Percentiles rank a stretch among this genome's conserved stretches.
Evolutionary conservation across 2,888 invertebrate species (phyloP).

Genomic region (Cosmia pyralina): DNA sequence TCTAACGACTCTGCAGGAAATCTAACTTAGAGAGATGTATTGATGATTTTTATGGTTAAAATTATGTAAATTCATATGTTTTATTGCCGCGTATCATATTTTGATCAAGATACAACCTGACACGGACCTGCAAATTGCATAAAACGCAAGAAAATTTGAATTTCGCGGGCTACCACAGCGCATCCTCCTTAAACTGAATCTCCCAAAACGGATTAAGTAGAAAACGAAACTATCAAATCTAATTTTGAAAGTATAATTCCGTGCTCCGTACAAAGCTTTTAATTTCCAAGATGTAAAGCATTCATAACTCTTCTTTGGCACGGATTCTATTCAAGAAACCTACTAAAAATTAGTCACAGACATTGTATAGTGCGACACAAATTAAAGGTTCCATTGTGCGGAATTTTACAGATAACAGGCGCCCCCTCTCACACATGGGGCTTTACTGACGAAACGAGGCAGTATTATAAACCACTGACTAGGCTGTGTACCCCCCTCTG

Average conservation of each 20-base stretch:
- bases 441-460: background rate
- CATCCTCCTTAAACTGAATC: background rate
- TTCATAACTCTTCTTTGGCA: slow-evolving; percentile 24
- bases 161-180: no score
- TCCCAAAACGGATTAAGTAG: background rate
- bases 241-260: slow-evolving; percentile 15
- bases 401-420: no score
- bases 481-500: no score
- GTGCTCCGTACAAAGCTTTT: slow-evolving; percentile 21
- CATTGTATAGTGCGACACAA: slow-evolving; percentile 9
- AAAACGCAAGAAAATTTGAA: no score
- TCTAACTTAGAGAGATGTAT: no score
- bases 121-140: no score
- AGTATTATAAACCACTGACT: no score
- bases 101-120: no score
- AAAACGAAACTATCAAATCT: slow-evolving; percentile 15
- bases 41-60: no score
- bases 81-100: no score
- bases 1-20: no score
- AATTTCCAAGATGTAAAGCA: slow-evolving; percentile 29
- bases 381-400: background rate
- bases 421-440: background rate
- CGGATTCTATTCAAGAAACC: slow-evolving; percentile 32
- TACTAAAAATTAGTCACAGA: slow-evolving; percentile 32
- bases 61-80: no score